Conservation (phyloP, 2,888 invertebrate species). For the Apoderus coryli region DNA sequence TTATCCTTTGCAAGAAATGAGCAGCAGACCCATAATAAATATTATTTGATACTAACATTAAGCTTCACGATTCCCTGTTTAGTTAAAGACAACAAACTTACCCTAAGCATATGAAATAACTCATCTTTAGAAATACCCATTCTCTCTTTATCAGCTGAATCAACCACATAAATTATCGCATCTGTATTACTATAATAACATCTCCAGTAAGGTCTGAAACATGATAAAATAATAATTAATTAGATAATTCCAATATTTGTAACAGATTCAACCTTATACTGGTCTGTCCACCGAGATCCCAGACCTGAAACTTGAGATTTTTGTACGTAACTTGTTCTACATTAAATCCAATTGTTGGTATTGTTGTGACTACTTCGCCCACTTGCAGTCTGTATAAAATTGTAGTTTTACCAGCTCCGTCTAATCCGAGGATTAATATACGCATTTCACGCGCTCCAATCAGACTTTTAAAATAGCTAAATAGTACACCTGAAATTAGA, state of each 20-base stretch:
- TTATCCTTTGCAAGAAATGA: too few relatives aligned
- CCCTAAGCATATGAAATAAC: constrained; percentile 90
- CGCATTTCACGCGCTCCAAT: constrained; percentile 96
- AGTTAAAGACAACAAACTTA: constrained; percentile 34
- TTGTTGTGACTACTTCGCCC: constrained; percentile 96
- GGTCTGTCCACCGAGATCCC: constrained; percentile 98
- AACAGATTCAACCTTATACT: constrained; percentile 88
- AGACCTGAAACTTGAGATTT: constrained; percentile 98
- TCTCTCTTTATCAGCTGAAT: constrained; percentile 96
- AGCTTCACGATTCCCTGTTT: too few relatives aligned
- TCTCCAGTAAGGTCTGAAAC: constrained; percentile 92
- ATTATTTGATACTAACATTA: constrained; percentile 5
- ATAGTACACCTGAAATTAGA: constrained; percentile 66
- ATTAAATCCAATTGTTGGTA: constrained; percentile 97
- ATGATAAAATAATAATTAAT: too few relatives aligned
- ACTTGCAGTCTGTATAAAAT: constrained; percentile 96
- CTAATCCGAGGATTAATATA: constrained; percentile 92
- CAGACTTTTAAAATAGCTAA: constrained; percentile 92
- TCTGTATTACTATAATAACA: constrained; percentile 99
- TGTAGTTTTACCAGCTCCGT: constrained; percentile 98
- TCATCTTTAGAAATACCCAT: constrained; percentile 99
- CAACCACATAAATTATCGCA: constrained; percentile 99
- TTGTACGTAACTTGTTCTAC: constrained; percentile 99
- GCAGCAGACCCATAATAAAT: too few relatives aligned
- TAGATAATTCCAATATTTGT: too few relatives aligned